Evolutionary conservation across 2,888 invertebrate species (phyloP).

Genomic region (Drepanosiphum platanoidis): DNA sequence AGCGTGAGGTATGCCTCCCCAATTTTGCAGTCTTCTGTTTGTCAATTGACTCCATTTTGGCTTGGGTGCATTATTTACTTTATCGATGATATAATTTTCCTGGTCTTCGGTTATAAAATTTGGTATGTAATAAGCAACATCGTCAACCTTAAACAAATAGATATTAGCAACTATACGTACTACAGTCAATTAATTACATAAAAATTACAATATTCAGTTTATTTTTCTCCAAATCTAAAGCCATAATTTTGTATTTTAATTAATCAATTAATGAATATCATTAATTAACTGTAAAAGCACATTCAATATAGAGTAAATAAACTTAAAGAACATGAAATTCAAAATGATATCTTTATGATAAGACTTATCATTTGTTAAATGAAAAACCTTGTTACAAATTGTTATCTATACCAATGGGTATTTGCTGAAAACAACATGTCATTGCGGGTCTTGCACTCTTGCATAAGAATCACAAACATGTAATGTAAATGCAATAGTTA

Average conservation of each 20-base stretch:
- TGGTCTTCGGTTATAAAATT: slow-evolving; percentile 84
- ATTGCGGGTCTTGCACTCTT: too few relatives aligned
- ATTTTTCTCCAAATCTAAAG: background rate
- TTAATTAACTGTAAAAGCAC: background rate
- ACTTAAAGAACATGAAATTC: background rate
- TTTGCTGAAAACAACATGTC: too few relatives aligned
- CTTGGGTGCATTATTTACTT: slow-evolving; percentile 82
- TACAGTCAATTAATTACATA: background rate
- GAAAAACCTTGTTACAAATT: too few relatives aligned
- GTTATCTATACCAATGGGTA: too few relatives aligned
- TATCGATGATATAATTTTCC: slow-evolving; percentile 76
- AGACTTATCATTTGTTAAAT: background rate
- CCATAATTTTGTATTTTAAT: background rate
- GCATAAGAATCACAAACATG: too few relatives aligned
- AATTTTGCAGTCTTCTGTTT: slow-evolving; percentile 94
- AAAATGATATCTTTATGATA: background rate
- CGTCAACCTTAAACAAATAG: slow-evolving; percentile 70
- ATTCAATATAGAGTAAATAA: background rate
- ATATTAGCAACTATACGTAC: background rate
- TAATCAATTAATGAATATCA: too few relatives aligned
- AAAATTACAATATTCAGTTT: slow-evolving; percentile 25
- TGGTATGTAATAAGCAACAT: slow-evolving; percentile 82
- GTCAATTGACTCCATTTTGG: slow-evolving; percentile 96
- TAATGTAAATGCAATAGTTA: too few relatives aligned
- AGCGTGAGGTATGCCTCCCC: slow-evolving; percentile 93